Conservation (phyloP, 2,888 invertebrate genomes). For the Anagyrus pseudococci region DNA sequence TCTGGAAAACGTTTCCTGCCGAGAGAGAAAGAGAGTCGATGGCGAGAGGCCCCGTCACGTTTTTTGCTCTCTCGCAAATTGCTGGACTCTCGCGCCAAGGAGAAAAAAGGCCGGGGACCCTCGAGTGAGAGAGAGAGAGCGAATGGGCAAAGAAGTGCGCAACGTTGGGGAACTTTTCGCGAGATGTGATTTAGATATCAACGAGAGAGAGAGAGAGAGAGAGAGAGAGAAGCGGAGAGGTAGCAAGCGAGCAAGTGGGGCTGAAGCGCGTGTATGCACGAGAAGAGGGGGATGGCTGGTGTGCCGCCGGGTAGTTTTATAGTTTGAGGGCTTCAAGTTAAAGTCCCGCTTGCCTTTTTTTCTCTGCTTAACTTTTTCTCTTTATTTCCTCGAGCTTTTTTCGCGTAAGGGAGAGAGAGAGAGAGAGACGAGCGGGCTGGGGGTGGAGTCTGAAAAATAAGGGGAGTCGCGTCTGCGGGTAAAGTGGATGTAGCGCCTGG, state of each 20-base stretch:
- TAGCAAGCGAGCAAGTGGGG: slow-evolving; percentile 9
- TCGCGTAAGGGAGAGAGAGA: too few relatives aligned
- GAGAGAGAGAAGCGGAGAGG: slow-evolving; percentile 21
- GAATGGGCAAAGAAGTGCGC: slow-evolving; percentile 15
- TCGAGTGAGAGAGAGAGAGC: neutral
- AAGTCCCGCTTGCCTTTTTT: too few relatives aligned
- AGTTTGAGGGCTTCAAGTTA: too few relatives aligned
- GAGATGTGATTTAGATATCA: slow-evolving; percentile 52
- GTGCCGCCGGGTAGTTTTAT: too few relatives aligned
- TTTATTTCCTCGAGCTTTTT: too few relatives aligned
- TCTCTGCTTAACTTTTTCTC: too few relatives aligned
- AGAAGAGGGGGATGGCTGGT: too few relatives aligned
- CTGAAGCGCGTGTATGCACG: neutral
- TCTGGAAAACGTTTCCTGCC: slow-evolving; percentile 17
- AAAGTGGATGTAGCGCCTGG: too few relatives aligned
- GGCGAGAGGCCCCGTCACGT: slow-evolving; percentile 35
- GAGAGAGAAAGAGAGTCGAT: slow-evolving; percentile 4
- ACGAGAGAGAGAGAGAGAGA: slow-evolving; percentile 1
- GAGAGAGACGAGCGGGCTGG: too few relatives aligned
- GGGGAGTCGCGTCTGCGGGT: too few relatives aligned
- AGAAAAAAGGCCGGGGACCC: neutral
- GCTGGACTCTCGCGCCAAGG: slow-evolving; percentile 26
- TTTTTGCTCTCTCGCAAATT: slow-evolving; percentile 43
- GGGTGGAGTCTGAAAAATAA: too few relatives aligned
- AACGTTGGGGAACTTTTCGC: slow-evolving; percentile 40